These are phyloP conservation scores for Microvelia longipes DNA, from an alignment of 1,140 invertebrate species.

Conservation along the genomic window DNA sequence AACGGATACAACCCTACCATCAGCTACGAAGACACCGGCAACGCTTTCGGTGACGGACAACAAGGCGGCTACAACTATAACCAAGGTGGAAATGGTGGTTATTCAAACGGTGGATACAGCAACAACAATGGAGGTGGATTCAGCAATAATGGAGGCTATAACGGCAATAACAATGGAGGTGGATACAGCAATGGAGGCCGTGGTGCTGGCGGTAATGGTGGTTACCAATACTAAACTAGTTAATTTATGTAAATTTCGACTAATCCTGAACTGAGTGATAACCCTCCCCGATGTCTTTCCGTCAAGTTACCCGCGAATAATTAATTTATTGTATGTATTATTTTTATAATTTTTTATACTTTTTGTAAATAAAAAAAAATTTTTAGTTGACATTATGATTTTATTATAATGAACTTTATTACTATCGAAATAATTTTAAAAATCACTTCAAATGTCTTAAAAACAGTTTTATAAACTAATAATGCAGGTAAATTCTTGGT, in stretches of 20 bases:
- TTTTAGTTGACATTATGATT: too few relatives aligned
- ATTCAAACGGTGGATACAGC: not conserved
- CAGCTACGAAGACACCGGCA: constrained; percentile 36
- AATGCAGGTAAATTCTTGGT: too few relatives aligned
- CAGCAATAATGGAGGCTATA: too few relatives aligned
- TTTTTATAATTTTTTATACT: not conserved
- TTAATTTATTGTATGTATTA: not conserved
- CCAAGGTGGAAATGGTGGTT: not conserved
- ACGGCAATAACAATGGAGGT: not conserved
- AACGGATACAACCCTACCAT: constrained; percentile 67
- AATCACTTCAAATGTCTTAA: too few relatives aligned
- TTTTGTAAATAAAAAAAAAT: not conserved
- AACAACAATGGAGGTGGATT: not conserved
- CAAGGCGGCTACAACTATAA: constrained; percentile 4
- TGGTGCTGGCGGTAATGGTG: not conserved
- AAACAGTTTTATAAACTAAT: too few relatives aligned
- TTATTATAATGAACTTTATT: too few relatives aligned
- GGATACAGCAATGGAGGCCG: not conserved
- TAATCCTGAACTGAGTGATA: not conserved
- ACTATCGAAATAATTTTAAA: too few relatives aligned
- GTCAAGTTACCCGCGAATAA: not conserved
- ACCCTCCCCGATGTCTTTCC: not conserved
- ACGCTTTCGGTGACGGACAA: not conserved
- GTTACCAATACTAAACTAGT: not conserved
- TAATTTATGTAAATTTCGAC: not conserved